Conservation (phyloP, 2,888 invertebrate species). For the Ctenicera cuprea region DNA sequence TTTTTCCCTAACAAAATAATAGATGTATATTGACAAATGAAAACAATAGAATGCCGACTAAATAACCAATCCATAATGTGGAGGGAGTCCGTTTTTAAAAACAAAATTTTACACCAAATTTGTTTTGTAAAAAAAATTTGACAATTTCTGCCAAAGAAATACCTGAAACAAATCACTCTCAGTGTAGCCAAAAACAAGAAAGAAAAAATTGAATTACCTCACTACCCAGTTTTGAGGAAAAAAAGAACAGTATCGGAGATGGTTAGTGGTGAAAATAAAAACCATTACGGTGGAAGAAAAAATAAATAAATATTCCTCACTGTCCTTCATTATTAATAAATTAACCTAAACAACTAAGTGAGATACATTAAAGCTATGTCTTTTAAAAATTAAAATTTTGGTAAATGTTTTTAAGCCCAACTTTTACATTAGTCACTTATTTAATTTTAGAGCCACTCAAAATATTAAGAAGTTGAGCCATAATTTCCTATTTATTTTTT, state of each 20-base stretch:
- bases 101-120: too few relatives aligned
- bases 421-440: background rate
- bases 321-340: constrained; percentile 42
- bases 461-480: constrained; percentile 6
- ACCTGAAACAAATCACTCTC: too few relatives aligned
- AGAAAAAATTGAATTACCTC: background rate
- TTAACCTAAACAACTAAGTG: constrained; percentile 41
- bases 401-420: constrained; percentile 16
- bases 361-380: constrained; percentile 52
- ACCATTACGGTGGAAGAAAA: background rate
- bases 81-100: background rate
- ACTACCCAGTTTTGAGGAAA: constrained; percentile 25
- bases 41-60: too few relatives aligned
- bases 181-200: too few relatives aligned
- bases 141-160: too few relatives aligned
- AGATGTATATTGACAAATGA: too few relatives aligned
- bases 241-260: background rate
- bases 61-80: background rate
- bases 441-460: background rate
- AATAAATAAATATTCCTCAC: constrained; percentile 38
- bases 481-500: background rate
- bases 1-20: too few relatives aligned
- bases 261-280: background rate
- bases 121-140: too few relatives aligned
- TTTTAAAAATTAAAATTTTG: constrained; percentile 38